A percentile compares a stretch with the other conserved stretches of the same genome.
Conservation (phyloP, 2,888 invertebrate genomes). For the Drosophila conformis region DNA sequence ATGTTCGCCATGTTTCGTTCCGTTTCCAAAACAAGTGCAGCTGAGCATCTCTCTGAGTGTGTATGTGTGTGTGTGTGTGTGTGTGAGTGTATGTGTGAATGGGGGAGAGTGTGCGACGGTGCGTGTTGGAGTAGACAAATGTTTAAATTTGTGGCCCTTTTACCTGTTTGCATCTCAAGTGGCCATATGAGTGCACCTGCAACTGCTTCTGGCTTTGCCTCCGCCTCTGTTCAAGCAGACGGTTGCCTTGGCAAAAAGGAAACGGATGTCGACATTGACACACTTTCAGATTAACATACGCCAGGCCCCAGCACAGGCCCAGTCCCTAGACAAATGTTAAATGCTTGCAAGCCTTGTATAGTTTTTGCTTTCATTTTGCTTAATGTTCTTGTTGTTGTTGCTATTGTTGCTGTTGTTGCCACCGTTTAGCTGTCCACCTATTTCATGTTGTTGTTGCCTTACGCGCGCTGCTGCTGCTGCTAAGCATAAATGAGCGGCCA, state of each 20-base stretch:
- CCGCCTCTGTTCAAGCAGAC: conserved; percentile 16
- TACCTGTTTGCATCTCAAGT: conserved; percentile 80
- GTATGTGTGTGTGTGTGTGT: conserved; percentile 12
- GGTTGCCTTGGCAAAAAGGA: conserved; percentile 61
- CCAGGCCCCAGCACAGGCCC: conserved; percentile 9
- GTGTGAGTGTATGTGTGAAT: background rate
- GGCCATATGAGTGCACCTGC: conserved; percentile 57
- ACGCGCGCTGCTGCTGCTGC: conserved; percentile 1
- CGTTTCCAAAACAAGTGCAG: conserved; percentile 14
- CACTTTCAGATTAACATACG: conserved; percentile 72
- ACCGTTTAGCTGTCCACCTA: conserved; percentile 72
- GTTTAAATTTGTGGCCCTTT: conserved; percentile 78
- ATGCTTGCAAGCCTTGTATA: conserved; percentile 32
- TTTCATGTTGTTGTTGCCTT: conserved; percentile 65
- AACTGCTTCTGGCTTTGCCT: conserved; percentile 16
- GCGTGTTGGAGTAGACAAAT: conserved; percentile 80
- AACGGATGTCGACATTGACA: conserved; percentile 82
- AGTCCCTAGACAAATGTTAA: conserved; percentile 46
- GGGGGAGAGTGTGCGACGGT: conserved; percentile 42
- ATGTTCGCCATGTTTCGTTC: conserved; percentile 71
- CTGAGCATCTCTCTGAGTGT: conserved; percentile 9
- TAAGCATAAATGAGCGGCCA: conserved; percentile 67
- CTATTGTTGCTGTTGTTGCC: conserved; percentile 32
- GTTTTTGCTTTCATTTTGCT: conserved; percentile 31
- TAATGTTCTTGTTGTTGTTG: conserved; percentile 56